These are phyloP conservation scores for Eudemis profundana DNA, from an alignment of 2,888 invertebrate genomes.

Conservation along the genomic window DNA sequence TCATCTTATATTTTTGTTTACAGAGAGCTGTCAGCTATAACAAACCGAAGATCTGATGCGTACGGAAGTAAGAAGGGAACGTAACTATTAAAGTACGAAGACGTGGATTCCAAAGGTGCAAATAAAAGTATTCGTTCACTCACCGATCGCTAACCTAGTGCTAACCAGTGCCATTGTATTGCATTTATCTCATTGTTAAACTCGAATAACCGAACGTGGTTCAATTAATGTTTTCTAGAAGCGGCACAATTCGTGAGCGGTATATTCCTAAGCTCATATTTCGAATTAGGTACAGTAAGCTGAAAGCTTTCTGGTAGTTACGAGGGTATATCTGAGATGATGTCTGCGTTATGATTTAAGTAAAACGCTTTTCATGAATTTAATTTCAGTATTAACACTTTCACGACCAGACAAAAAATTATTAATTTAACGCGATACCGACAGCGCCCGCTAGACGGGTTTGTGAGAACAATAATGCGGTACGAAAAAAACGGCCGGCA, in stretches of 20 bases:
- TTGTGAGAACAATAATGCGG: no score
- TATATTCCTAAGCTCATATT: not conserved
- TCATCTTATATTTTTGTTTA: slow-evolving; percentile 51
- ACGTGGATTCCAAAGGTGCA: slow-evolving; percentile 56
- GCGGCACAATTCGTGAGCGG: slow-evolving; percentile 1
- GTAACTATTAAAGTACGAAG: no score
- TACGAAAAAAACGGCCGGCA: no score
- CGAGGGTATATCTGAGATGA: no score
- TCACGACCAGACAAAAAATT: no score
- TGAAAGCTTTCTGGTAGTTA: no score
- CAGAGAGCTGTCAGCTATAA: slow-evolving; percentile 80
- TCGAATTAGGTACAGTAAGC: not conserved
- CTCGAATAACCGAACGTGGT: slow-evolving; percentile 51
- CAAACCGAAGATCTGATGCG: slow-evolving; percentile 16
- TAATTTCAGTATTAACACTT: no score
- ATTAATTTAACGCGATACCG: no score
- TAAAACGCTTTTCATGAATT: no score
- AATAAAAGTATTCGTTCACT: slow-evolving; percentile 54
- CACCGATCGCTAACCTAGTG: slow-evolving; percentile 59
- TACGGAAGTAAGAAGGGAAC: slow-evolving; percentile 17
- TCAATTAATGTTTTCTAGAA: slow-evolving; percentile 7
- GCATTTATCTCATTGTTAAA: slow-evolving; percentile 58
- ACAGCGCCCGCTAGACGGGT: no score
- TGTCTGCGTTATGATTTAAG: no score
- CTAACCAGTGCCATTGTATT: slow-evolving; percentile 72